phyloP scores from a whole-genome alignment of 2,888 invertebrate genomes.

The Celastrina argiolus region DNA sequence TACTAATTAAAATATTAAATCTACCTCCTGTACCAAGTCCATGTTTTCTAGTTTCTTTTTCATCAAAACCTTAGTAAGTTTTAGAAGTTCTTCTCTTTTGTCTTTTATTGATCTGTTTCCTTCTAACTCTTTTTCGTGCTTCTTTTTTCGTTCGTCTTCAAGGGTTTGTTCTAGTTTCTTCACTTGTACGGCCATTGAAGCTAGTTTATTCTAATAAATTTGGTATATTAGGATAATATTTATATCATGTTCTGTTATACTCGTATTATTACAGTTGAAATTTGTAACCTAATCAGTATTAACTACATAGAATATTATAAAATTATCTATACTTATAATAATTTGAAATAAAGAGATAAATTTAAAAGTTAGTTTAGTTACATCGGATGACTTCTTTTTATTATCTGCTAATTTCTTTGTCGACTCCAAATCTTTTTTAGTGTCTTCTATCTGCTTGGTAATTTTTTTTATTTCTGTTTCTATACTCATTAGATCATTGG shows the following conservation, averaged over 20 bases:
- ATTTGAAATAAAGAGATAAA: neutral
- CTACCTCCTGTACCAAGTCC: conserved; percentile 56
- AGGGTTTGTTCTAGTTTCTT: conserved; percentile 38
- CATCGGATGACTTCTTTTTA: conserved; percentile 51
- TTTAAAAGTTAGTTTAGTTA: conserved; percentile 37
- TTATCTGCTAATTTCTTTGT: conserved; percentile 39
- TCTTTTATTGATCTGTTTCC: conserved; percentile 50
- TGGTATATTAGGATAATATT: neutral
- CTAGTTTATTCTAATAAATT: conserved; percentile 44
- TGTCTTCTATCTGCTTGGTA: conserved; percentile 46
- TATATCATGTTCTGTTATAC: neutral
- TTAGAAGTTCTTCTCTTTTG: conserved; percentile 56
- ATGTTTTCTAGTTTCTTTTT: conserved; percentile 62
- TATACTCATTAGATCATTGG: conserved; percentile 51
- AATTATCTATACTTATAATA: too few relatives aligned
- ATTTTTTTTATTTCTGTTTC: conserved; percentile 49
- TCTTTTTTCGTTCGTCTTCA: conserved; percentile 42
- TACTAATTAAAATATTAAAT: too few relatives aligned
- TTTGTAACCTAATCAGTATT: too few relatives aligned
- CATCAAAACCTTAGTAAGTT: conserved; percentile 51
- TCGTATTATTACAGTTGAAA: too few relatives aligned
- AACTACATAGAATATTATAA: too few relatives aligned
- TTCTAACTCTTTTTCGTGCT: conserved; percentile 50
- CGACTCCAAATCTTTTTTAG: conserved; percentile 43
- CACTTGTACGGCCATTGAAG: conserved; percentile 40